Evolutionary conservation across 2,888 invertebrate species (phyloP).

Genomic region (Eupithecia abbreviata): DNA sequence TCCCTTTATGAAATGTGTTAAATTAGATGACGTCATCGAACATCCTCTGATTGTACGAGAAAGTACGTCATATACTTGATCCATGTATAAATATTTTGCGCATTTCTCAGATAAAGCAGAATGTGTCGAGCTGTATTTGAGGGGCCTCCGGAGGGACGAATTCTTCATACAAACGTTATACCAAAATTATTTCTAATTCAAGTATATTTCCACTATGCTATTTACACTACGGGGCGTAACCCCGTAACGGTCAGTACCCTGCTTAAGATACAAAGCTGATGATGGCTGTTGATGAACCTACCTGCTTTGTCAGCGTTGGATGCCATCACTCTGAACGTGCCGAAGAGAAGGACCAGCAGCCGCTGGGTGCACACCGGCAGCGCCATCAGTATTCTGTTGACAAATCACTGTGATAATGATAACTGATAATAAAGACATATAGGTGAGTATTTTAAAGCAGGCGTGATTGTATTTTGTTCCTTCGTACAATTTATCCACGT

Average conservation of each 20-base stretch:
- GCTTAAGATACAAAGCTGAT: background rate
- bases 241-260: too few species aligned
- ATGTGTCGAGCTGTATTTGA: constrained; percentile 17
- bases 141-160: too few species aligned
- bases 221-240: too few species aligned
- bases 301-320: constrained; percentile 94
- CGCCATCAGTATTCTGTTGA: constrained; percentile 91
- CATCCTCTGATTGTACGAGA: constrained; percentile 32
- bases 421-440: background rate
- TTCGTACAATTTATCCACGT: too few species aligned
- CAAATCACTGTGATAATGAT: constrained; percentile 40
- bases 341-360: constrained; percentile 96
- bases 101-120: constrained; percentile 25
- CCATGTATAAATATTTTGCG: constrained; percentile 10
- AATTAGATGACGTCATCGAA: constrained; percentile 43
- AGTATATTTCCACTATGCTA: too few species aligned
- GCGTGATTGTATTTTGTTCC: too few species aligned
- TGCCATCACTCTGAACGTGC: constrained; percentile 97
- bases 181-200: too few species aligned
- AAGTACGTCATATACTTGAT: constrained; percentile 20
- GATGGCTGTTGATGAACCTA: constrained; percentile 38
- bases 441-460: too few species aligned
- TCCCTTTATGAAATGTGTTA: constrained; percentile 44
- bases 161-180: too few species aligned
- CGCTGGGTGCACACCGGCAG: constrained; percentile 96